Conservation (phyloP, 2,113 vertebrate species). For the Theristicus caerulescens region DNA sequence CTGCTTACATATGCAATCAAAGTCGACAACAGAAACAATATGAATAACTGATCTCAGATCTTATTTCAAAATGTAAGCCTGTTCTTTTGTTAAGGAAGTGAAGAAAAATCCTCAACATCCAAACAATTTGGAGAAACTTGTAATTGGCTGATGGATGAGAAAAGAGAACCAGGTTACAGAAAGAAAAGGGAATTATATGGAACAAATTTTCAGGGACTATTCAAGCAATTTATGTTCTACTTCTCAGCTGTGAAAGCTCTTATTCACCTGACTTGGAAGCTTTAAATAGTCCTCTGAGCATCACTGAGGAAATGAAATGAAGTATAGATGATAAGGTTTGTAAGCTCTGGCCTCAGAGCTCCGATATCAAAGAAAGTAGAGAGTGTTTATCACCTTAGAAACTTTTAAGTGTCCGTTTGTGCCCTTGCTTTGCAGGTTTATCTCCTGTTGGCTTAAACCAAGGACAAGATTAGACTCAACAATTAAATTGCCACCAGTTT, state of each 20-base stretch:
- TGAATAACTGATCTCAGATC: background rate
- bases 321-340: background rate
- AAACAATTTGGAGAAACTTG: background rate
- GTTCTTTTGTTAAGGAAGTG: background rate
- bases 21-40: background rate
- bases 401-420: background rate
- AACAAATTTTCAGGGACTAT: background rate
- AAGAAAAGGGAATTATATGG: background rate
- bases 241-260: background rate
- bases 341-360: background rate
- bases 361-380: background rate
- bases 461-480: conserved; percentile 10
- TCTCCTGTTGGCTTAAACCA: conserved; percentile 19
- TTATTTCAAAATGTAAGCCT: background rate
- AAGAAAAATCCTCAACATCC: background rate
- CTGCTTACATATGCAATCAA: background rate
- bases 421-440: background rate
- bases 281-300: background rate
- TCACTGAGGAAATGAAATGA: background rate
- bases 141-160: background rate
- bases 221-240: background rate
- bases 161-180: background rate
- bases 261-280: background rate
- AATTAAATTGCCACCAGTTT: background rate
- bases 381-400: background rate